phyloP scores from a whole-genome alignment of 2,113 vertebrate genomes.

The Paracanthobrama guichenoti region DNA sequence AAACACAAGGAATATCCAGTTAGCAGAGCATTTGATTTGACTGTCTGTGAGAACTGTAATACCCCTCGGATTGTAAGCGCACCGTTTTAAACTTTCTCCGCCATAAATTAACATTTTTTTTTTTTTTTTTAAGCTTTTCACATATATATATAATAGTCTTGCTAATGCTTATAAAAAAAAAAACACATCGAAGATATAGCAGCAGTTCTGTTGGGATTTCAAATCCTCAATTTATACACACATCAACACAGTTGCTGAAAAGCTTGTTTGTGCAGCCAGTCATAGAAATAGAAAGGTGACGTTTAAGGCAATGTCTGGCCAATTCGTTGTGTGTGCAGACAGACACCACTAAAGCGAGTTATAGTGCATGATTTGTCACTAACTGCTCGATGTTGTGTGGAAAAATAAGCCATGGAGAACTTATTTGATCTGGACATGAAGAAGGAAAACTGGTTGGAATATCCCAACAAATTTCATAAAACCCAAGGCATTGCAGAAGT shows the following conservation, averaged over 20 bases:
- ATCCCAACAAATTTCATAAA: conserved; percentile 71
- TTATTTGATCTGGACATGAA: conserved; percentile 44
- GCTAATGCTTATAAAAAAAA: conserved; percentile 40
- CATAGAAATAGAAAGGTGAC: conserved; percentile 74
- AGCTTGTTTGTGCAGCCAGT: conserved; percentile 72
- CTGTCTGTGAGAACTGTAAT: conserved; percentile 66
- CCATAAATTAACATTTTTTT: conserved; percentile 42
- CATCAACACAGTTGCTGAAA: conserved; percentile 71
- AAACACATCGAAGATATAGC: conserved; percentile 62
- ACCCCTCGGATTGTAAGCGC: conserved; percentile 34
- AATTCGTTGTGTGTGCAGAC: conserved; percentile 73
- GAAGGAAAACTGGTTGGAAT: conserved; percentile 27
- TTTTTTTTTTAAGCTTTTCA: conserved; percentile 21
- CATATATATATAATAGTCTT: conserved; percentile 48
- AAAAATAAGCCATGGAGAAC: conserved; percentile 37
- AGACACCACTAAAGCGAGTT: conserved; percentile 69
- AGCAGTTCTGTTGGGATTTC: conserved; percentile 62
- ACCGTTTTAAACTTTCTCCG: conserved; percentile 37
- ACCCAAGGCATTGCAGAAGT: conserved; percentile 81
- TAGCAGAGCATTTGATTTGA: conserved; percentile 71
- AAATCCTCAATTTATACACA: conserved; percentile 71
- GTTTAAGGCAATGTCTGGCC: conserved; percentile 79
- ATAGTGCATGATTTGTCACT: conserved; percentile 71
- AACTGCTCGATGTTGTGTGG: conserved; percentile 51
- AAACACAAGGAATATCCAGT: conserved; percentile 57